phyloP scores from a whole-genome alignment of 1,140 invertebrate species.

The Trypoxylus dichotomus region DNA sequence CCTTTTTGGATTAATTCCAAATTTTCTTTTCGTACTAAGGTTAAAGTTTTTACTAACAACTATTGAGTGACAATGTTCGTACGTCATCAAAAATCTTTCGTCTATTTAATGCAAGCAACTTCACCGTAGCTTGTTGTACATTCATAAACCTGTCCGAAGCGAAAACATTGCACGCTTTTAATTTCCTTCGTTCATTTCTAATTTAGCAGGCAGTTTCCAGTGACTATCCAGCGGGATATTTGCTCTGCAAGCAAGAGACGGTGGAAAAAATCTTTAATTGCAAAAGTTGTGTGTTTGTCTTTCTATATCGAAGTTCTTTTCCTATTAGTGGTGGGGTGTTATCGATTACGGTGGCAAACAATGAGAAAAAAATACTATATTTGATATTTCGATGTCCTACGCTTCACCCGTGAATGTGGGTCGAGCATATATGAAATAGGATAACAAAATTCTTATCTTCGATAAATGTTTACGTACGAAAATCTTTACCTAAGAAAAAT shows the following conservation, averaged over 20 bases:
- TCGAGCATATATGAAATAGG: neutral
- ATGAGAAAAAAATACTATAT: neutral
- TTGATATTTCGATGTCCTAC: neutral
- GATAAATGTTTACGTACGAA: no score
- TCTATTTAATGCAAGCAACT: neutral
- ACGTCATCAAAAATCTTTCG: neutral
- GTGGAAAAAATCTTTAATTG: conserved; percentile 23
- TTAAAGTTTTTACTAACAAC: no score
- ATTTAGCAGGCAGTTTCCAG: conserved; percentile 4
- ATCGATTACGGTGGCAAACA: neutral
- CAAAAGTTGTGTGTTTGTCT: conserved; percentile 17
- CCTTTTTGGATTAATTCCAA: no score
- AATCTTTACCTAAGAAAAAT: no score
- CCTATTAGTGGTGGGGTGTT: neutral
- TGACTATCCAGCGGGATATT: neutral
- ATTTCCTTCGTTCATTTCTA: conserved; percentile 15
- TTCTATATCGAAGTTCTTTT: conserved; percentile 1
- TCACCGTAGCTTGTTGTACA: neutral
- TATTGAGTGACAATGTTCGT: no score
- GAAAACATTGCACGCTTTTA: neutral
- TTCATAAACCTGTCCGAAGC: neutral
- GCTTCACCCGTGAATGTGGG: neutral
- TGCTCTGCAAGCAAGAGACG: neutral
- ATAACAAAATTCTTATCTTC: neutral
- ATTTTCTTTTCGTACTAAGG: no score